Percentiles rank a stretch among this genome's conserved stretches.
Conservation (phyloP, 2,797 vertebrate species). For the Enteromius unitaeniatus region DNA sequence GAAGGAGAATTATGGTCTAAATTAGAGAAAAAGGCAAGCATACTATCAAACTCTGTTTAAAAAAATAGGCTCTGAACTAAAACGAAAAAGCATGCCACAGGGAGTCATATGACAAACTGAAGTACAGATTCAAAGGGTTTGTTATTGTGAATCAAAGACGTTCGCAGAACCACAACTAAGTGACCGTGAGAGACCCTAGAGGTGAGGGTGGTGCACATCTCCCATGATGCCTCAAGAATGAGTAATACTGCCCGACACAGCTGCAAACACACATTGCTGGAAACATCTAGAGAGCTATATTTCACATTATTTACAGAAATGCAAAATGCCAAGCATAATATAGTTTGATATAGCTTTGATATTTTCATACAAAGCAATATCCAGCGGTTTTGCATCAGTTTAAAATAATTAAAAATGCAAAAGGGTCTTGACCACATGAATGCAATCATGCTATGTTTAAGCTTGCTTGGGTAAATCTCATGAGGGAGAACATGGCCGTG, state of each 20-base stretch:
- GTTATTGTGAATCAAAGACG: conserved; percentile 58
- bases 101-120: conserved; percentile 71
- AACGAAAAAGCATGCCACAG: conserved; percentile 43
- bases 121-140: conserved; percentile 58
- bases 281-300: conserved; percentile 22
- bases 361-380: conserved; percentile 35
- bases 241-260: conserved; percentile 7
- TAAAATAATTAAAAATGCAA: not conserved
- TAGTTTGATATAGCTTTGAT: conserved; percentile 13
- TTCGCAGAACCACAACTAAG: conserved; percentile 67
- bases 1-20: not conserved
- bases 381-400: conserved; percentile 22
- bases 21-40: not conserved
- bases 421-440: conserved; percentile 8
- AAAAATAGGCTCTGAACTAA: conserved; percentile 10
- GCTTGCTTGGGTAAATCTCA: conserved; percentile 37
- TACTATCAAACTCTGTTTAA: not conserved
- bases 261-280: conserved; percentile 25
- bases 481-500: not conserved
- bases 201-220: conserved; percentile 58
- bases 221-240: conserved; percentile 38
- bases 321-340: conserved; percentile 29
- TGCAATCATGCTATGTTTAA: conserved; percentile 19
- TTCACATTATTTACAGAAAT: not conserved
- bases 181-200: conserved; percentile 63